Percentiles rank a stretch among this genome's conserved stretches.
Evolutionary conservation across 2,113 vertebrate species (phyloP).

Genomic region (Nibea coibor): DNA sequence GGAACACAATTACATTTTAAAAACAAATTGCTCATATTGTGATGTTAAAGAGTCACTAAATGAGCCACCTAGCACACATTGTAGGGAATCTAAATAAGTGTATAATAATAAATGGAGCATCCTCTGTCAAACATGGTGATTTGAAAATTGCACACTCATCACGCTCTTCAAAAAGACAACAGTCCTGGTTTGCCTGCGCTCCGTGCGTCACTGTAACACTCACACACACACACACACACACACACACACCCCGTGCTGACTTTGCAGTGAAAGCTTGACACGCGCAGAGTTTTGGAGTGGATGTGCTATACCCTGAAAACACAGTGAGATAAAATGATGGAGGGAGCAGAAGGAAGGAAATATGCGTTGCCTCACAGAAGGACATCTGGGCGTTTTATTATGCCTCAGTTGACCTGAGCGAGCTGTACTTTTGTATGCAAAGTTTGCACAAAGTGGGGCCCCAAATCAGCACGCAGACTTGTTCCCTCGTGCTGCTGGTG

Average conservation of each 20-base stretch:
- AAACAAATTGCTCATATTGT: slow-evolving; percentile 18
- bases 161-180: slow-evolving; percentile 1
- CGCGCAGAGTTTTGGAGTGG: slow-evolving; percentile 18
- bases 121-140: neutral
- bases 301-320: slow-evolving; percentile 19
- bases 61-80: neutral
- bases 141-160: slow-evolving; percentile 18
- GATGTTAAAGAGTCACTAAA: slow-evolving; percentile 14
- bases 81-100: neutral
- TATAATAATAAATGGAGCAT: slow-evolving; percentile 1
- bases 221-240: too few relatives aligned
- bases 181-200: neutral
- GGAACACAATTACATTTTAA: slow-evolving; percentile 17
- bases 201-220: neutral
- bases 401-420: slow-evolving; percentile 32
- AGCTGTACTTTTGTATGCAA: slow-evolving; percentile 22
- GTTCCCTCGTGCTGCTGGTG: neutral
- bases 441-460: slow-evolving; percentile 18
- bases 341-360: slow-evolving; percentile 18
- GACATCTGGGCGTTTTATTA: slow-evolving; percentile 48
- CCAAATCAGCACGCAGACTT: neutral
- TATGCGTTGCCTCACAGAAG: slow-evolving; percentile 31
- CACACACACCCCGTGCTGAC: slow-evolving; percentile 34
- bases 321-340: slow-evolving; percentile 39
- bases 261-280: slow-evolving; percentile 35